Base-by-base conservation (phyloP, 2,797 vertebrate species). In the Macrochelys suwanniensis region DNA sequence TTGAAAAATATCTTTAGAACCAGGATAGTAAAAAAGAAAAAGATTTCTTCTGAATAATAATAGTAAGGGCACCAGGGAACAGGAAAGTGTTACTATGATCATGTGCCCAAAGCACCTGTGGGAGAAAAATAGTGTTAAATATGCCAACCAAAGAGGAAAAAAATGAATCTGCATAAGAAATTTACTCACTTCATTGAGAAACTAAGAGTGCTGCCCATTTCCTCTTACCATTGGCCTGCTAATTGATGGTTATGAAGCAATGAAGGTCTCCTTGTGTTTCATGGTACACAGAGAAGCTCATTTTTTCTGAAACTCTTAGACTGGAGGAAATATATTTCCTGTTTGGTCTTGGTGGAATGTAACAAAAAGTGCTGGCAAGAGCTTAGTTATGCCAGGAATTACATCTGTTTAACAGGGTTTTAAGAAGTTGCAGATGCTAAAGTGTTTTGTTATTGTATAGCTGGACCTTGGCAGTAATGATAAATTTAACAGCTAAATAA, bases 281-380 rank as follows among this genome's bases (percentile, higher is more conserved):
- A 16, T 65, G 77, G 51, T 95, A 90, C 82, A 89, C 59, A 90
- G 59, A 91, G 74, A 80, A 50, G 26, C 17, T 92, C 84, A 33
- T 94, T 96, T 89, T 80, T 91, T 89, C 87, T 87, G 84, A 91
- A 96, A 88, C 85, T 78, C 92, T 95, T 87, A 71, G 53, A 84
- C 89, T 85, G 85, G 87, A 92, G 93, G 53, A 95, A 97, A 83
- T 45, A 11, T 37, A 89, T 95, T 96, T 97, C 96, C 95, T 89
- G 80, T 85, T 93, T 94, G 92, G 77, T 89, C 81, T 95, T 93
- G 50, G 47, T 82, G 85, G 85, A 97, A 92, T 90, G 77, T 68
- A 74, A 90, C 82, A 95, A 93, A 89, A 82, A 87, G 86, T 93
- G 85, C 89, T 96, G 94, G 90, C 15, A 6, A 96, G 89, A 84